Conservation (phyloP, 2,797 vertebrate genomes). For the Chrysocyon brachyurus region DNA sequence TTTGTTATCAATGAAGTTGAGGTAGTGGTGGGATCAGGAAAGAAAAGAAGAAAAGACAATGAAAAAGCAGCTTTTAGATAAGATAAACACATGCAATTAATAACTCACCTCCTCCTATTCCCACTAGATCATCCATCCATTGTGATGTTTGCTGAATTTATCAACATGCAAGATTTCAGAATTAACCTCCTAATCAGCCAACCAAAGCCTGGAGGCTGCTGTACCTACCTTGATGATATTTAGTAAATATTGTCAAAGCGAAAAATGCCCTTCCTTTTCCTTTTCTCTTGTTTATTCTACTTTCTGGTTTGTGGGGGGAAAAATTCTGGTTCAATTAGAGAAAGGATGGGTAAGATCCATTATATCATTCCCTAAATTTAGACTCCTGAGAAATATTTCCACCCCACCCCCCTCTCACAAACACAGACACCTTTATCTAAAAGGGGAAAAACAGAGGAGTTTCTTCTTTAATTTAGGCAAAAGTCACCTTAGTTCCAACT, state of each 20-base stretch:
- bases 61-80: background rate
- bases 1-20: background rate
- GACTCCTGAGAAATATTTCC: background rate
- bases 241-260: conserved; percentile 34
- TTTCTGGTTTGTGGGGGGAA: background rate
- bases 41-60: background rate
- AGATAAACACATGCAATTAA: background rate
- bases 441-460: background rate
- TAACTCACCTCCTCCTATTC: background rate
- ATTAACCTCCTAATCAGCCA: background rate
- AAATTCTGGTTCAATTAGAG: background rate
- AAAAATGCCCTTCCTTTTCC: background rate
- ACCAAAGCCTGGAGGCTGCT: background rate
- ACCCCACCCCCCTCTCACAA: background rate
- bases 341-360: background rate
- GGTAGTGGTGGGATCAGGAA: background rate
- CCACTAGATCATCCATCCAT: background rate
- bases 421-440: background rate
- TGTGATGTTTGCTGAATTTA: background rate
- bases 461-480: conserved; percentile 15
- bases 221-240: background rate
- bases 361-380: background rate
- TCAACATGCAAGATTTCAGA: conserved; percentile 12
- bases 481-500: background rate
- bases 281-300: conserved; percentile 22